These are phyloP conservation scores for Oryzias melastigma DNA, from an alignment of 2,113 vertebrate genomes.

Conservation along the genomic window DNA sequence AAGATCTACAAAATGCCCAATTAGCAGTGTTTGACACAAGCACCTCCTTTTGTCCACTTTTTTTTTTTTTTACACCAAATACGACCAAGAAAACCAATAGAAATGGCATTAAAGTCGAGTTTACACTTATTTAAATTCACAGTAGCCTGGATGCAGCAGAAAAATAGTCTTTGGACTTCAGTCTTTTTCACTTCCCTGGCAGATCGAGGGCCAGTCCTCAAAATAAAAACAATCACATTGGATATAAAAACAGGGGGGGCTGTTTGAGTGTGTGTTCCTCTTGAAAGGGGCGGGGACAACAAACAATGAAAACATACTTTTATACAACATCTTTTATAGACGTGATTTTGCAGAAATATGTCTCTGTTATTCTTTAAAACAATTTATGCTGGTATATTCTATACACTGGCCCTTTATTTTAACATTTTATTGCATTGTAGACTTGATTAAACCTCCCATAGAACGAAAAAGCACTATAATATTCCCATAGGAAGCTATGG, in stretches of 20 bases:
- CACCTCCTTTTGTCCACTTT: slow-evolving; percentile 57
- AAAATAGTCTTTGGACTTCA: slow-evolving; percentile 98
- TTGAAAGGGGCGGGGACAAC: slow-evolving; percentile 46
- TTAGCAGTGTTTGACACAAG: slow-evolving; percentile 53
- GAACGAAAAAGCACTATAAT: slow-evolving; percentile 69
- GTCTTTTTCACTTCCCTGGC: slow-evolving; percentile 75
- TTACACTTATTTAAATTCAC: slow-evolving; percentile 87
- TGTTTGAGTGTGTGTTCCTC: slow-evolving; percentile 72
- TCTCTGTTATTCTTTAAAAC: slow-evolving; percentile 73
- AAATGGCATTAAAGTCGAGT: slow-evolving; percentile 78
- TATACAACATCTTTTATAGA: slow-evolving; percentile 85
- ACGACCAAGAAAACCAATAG: slow-evolving; percentile 63
- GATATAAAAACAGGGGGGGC: slow-evolving; percentile 60
- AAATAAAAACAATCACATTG: slow-evolving; percentile 69
- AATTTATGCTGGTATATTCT: slow-evolving; percentile 96
- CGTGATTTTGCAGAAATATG: slow-evolving; percentile 92
- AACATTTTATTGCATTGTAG: slow-evolving; percentile 95
- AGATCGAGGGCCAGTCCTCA: slow-evolving; percentile 80
- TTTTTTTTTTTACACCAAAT: slow-evolving; percentile 49
- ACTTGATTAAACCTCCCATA: slow-evolving; percentile 67
- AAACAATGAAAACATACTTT: slow-evolving; percentile 82
- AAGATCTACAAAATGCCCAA: slow-evolving; percentile 62
- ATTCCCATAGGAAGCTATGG: slow-evolving; percentile 55
- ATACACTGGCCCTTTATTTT: slow-evolving; percentile 92
- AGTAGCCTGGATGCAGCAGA: slow-evolving; percentile 98